Evolutionary conservation across 2,113 vertebrate species (phyloP), one percentile per base, ranked within the genome.

Genomic region (Abramis brama): DNA sequence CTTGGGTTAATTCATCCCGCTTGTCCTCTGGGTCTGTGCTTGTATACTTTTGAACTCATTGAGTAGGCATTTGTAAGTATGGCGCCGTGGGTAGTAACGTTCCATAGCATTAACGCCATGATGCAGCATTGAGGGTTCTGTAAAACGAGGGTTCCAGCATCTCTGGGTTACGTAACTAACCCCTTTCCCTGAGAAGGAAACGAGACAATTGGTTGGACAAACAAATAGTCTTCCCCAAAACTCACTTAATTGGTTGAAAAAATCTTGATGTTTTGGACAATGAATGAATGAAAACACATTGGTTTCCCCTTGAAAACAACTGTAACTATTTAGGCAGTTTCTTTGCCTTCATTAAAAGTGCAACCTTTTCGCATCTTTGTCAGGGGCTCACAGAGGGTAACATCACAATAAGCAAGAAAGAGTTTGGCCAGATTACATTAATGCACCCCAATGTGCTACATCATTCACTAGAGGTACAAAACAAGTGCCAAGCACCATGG

Each of bases 391-490:
- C 9, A 47, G 68, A 71, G 79, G 21, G 52, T 75, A 23, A 60
- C 66, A 68, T 19, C 9, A 52, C 73, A 86, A 66, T 52, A 68
- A 83, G 57, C 87, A 91, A 94, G 70, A 47, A 30, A 83, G 27
- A 39, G 50, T 60, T 27, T 88, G 94, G 93, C 90, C 84, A 86
- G 93, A 96, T 93, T 6, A 96, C 96, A 92, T 96, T 96, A 96
- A 91, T 96, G 94, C 93, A 90, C 94, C 93, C 93, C 95, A 97
- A 97, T 96, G 94, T 90, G 43, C 89, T 90, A 94, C 94, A 95
- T 97, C 94, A 95, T 90, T 97, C 96, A 97, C 91, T 87, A 87
- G 87, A 71, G 92, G 77, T 91, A 95, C 94, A 96, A 96, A 96
- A 95, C 93, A 94, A 92, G 93, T 91, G 92, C 91, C 91, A 92